These are phyloP conservation scores for Morone saxatilis DNA, from an alignment of 2,113 vertebrate species.

Conservation along the genomic window DNA sequence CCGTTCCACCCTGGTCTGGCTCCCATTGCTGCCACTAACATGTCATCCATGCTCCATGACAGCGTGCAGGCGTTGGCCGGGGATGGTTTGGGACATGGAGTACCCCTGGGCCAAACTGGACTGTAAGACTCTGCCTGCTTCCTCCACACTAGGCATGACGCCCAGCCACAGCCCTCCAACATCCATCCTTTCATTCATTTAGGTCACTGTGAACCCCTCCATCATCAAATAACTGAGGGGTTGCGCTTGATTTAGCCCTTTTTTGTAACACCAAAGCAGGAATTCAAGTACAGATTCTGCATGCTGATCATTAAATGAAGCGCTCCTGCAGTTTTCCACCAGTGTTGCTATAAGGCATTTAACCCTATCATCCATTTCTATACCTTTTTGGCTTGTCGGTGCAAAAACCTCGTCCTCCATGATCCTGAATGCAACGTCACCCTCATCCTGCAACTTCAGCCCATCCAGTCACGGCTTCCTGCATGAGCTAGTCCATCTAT, in stretches of 20 bases:
- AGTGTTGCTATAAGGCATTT: background rate
- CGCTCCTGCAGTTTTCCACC: conserved; percentile 15
- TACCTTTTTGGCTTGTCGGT: conserved; percentile 10
- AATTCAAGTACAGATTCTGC: conserved; percentile 21
- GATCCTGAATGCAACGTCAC: conserved; percentile 46
- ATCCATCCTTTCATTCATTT: conserved; percentile 40
- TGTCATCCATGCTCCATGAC: conserved; percentile 83
- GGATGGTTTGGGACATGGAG: conserved; percentile 81
- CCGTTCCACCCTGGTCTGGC: conserved; percentile 59
- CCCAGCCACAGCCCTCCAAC: conserved; percentile 56
- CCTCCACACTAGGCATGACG: conserved; percentile 72
- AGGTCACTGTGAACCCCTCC: conserved; percentile 37
- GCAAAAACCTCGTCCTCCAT: conserved; percentile 15
- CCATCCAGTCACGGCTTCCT: conserved; percentile 44
- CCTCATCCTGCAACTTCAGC: background rate
- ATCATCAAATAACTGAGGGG: conserved; percentile 18
- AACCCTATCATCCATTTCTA: background rate
- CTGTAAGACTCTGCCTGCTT: conserved; percentile 78
- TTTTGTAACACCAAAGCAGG: conserved; percentile 8
- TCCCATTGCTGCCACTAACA: conserved; percentile 82
- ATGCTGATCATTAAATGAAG: conserved; percentile 50
- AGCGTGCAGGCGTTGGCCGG: conserved; percentile 81
- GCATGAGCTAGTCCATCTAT: conserved; percentile 66
- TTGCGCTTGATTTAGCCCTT: conserved; percentile 40
- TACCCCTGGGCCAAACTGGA: conserved; percentile 81